Conservation (phyloP, 2,888 invertebrate genomes). For the Notodonta dromedarius region DNA sequence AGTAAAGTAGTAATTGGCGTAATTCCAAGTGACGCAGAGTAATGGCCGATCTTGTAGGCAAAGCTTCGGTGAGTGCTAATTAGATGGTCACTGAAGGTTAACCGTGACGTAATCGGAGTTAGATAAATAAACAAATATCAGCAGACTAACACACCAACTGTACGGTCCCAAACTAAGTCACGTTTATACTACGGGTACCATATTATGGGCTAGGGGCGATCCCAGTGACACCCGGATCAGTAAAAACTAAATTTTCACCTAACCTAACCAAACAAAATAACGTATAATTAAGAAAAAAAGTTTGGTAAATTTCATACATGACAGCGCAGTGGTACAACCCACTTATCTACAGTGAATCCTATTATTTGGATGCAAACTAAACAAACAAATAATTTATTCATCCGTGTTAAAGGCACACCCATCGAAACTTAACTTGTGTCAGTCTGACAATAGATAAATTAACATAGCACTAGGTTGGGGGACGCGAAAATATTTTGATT, state of each 20-base stretch:
- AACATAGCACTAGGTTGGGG: conserved; percentile 54
- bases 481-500: conserved; percentile 79
- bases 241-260: too few species aligned
- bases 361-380: conserved; percentile 20
- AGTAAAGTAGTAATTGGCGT: conserved; percentile 2
- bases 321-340: background rate
- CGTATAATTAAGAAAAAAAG: background rate
- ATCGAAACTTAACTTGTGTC: conserved; percentile 68
- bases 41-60: background rate
- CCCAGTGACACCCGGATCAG: too few species aligned
- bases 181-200: too few species aligned
- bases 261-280: background rate
- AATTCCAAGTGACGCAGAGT: conserved; percentile 1
- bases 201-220: too few species aligned
- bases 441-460: conserved; percentile 72
- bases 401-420: conserved; percentile 56
- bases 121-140: background rate
- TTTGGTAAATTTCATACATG: background rate
- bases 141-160: too few species aligned
- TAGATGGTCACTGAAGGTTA: background rate
- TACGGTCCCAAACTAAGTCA: too few species aligned
- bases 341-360: conserved; percentile 14
- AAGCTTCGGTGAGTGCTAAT: background rate
- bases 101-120: background rate
- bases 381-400: conserved; percentile 54